Percentiles rank a stretch among this genome's conserved stretches.
Conservation (phyloP, 2,797 vertebrate genomes). For the Bradypus variegatus region DNA sequence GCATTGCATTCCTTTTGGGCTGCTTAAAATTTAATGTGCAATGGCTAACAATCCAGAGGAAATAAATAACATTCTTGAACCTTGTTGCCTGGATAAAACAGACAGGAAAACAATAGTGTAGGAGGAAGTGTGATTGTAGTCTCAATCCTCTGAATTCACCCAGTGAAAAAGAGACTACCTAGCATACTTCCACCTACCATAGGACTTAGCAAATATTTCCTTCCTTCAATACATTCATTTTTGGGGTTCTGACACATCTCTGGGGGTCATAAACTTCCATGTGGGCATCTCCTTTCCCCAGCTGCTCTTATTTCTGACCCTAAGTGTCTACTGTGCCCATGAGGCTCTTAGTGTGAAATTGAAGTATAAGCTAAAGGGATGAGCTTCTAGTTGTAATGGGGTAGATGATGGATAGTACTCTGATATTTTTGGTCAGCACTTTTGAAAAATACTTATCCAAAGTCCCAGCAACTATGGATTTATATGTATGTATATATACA, state of each 20-base stretch:
- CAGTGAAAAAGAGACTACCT: not conserved
- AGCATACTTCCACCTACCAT: not conserved
- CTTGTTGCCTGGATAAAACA: not conserved
- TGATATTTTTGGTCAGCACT: not conserved
- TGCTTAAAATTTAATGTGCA: slow-evolving; percentile 39
- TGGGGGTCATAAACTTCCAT: not conserved
- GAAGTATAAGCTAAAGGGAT: not conserved
- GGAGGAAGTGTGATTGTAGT: not conserved
- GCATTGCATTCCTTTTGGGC: not conserved
- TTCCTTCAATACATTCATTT: not conserved
- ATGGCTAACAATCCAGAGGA: slow-evolving; percentile 10
- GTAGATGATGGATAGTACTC: not conserved
- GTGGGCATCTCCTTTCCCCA: not conserved
- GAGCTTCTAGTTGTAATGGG: not conserved
- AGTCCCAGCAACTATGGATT: not conserved
- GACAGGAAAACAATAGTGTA: not conserved
- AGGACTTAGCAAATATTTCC: not conserved
- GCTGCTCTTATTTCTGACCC: not conserved
- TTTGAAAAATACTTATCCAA: not conserved
- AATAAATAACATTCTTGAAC: slow-evolving; percentile 13
- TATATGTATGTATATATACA: too few species aligned
- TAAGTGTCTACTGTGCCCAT: not conserved
- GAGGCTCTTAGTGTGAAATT: not conserved
- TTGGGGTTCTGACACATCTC: not conserved
- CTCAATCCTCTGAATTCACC: not conserved